A percentile compares a stretch with the other conserved stretches of the same genome.
These are phyloP conservation scores for Saimiri boliviensis DNA, from an alignment of 2,113 vertebrate genomes.

Conservation along the genomic window DNA sequence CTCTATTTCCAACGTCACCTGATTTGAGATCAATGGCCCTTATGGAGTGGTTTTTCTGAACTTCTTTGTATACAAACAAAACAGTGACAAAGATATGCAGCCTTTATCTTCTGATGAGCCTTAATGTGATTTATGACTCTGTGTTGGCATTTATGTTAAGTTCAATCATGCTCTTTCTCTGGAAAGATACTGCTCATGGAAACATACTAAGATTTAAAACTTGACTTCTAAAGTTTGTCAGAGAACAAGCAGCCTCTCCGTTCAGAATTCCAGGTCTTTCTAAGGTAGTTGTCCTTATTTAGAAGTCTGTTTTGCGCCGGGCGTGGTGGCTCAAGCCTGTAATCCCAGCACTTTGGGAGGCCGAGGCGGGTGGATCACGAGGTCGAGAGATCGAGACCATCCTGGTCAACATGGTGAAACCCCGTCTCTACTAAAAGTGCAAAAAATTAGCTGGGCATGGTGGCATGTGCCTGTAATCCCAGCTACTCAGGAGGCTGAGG, in stretches of 20 bases:
- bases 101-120: not conserved
- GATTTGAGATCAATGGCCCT: not conserved
- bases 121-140: not conserved
- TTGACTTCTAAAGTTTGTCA: not conserved
- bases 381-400: no score
- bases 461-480: no score
- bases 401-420: no score
- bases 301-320: slow-evolving; percentile 6
- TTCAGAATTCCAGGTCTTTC: not conserved
- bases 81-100: not conserved
- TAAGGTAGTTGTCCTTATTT: not conserved
- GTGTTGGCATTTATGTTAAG: not conserved
- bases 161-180: not conserved
- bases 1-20: not conserved
- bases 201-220: slow-evolving; percentile 23
- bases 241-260: not conserved
- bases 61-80: not conserved
- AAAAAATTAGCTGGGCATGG: no score
- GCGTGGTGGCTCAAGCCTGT: no score
- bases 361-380: no score
- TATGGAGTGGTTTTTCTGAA: not conserved
- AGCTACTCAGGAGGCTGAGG: no score
- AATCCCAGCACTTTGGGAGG: no score
- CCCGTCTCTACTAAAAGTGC: no score
- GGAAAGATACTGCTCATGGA: not conserved